Evolutionary conservation across 2,797 vertebrate species (phyloP), one percentile per base, ranked within the genome.

Genomic region (Oceanodroma leucorhoa): DNA sequence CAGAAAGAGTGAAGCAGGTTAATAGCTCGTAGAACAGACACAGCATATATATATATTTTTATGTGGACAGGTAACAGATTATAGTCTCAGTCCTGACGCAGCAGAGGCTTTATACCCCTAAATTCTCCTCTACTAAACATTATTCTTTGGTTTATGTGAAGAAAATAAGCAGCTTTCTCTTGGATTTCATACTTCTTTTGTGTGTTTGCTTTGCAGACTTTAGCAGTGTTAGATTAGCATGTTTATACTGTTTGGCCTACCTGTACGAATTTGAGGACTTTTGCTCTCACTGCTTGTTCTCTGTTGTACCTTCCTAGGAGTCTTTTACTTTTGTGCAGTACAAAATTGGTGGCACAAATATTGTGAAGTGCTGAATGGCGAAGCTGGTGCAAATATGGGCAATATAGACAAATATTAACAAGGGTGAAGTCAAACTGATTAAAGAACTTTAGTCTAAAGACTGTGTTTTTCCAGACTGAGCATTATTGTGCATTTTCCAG

Each of bases 241-340:
- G 11, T 58, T 85, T 88, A 41, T 71, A 40, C 38, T 46, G 26
- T 73, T 29, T 43, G 45, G 17, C 30, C 45, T 48, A 57, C 61
- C 61, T 71, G 43, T 79, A 45, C n/a, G 36, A 50, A 82, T 92
- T 94, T 61, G 61, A 78, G 45, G 41, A 53, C 61, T 89, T 84
- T 57, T 83, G 15, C 16, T 76, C 58, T 83, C 6, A 2, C 20
- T 76, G 24, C 32, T 72, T 83, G n/a, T 11, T 87, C 9, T 54
- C 30, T 30, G 1, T 51, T 58, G 10, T 43, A 11, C 34, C 6
- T 71, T 82, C 34, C 32, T 58, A 53, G 16, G 23, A 48, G 16
- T 32, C 30, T 75, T 50, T 36, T 54, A 6, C 15, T 46, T 87
- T 29, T 60, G 14, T 71, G 54, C 54, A 32, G 7, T 38, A 40